Conservation (phyloP, 2,113 vertebrate species). For the Hassar affinis region DNA sequence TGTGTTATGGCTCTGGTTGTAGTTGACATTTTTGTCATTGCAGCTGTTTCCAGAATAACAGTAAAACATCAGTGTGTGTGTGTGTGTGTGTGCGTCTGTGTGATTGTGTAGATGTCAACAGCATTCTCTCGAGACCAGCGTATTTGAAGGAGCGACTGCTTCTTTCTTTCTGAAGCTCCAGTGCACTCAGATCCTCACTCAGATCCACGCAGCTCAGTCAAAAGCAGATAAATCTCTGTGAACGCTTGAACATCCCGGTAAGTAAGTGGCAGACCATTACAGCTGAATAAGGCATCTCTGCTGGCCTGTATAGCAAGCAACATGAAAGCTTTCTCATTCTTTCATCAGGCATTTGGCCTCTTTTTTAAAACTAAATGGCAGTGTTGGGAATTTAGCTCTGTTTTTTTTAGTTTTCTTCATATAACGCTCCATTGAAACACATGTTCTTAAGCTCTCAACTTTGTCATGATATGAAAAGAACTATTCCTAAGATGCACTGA, state of each 20-base stretch:
- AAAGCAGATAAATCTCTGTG: conserved; percentile 39
- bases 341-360: conserved; percentile 24
- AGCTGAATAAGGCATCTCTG: conserved; percentile 32
- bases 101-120: conserved; percentile 39
- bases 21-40: conserved; percentile 9
- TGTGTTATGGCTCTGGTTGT: not conserved
- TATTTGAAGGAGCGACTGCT: conserved; percentile 56
- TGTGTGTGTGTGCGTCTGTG: conserved; percentile 24
- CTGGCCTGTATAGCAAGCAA: conserved; percentile 10
- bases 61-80: not conserved
- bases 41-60: not conserved
- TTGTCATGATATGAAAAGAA: conserved; percentile 18
- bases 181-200: conserved; percentile 1
- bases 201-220: conserved; percentile 26
- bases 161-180: conserved; percentile 42
- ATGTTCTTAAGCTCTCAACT: not conserved
- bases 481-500: not conserved
- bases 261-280: conserved; percentile 9
- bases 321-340: conserved; percentile 33
- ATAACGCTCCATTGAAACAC: not conserved
- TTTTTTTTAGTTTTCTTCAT: conserved; percentile 8
- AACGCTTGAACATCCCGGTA: conserved; percentile 17
- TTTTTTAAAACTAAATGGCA: conserved; percentile 35
- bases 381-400: not conserved
- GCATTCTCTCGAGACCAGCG: conserved; percentile 54